Base-by-base conservation (phyloP, 2,113 vertebrate genomes). In the Himantopus leucocephalus region DNA sequence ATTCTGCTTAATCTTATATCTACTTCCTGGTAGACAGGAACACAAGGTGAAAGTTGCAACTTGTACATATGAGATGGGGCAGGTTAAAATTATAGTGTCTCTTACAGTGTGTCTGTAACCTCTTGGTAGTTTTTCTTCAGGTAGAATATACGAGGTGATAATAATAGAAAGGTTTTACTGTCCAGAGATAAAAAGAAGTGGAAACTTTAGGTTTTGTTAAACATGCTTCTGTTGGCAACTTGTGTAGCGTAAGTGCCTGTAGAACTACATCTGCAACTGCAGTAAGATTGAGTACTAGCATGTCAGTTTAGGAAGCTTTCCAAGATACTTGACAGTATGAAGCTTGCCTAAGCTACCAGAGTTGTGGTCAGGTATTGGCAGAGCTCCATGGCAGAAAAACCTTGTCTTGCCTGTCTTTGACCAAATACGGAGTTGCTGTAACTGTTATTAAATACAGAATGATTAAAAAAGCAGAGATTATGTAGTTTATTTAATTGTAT, bases 261-360 rank as follows among this genome's bases (percentile, higher is more conserved):
- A 68, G 84, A 72, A 66, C 14, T 82, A 2, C 12, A 66, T 89
- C 56, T 85, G 52, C 80, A 80, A 3, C 47, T 92, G 80, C 59
- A 91, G 35, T 56, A 59, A 87, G 74, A 41, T 12, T 75, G 82
- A 90, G 45, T 41, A 7, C 41, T 58, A 26, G 43, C 41, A 48
- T 92, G 79, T 93, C 94, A 96, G 35, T 45, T 89, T 53, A 92
- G 95, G 96, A 95, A 93, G 39, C 53, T 85, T 94, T 92, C 93
- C 94, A 96, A 79, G 79, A 48, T 90, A 64, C 9, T 60, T 62
- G 70, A 92, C 74, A 91, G 67, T 18, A 71, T 27, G 52, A 88
- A 81, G 73, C 60, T 92, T 90, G 71, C 90, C 74, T 92, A 86
- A 93, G 80, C 93, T 92, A 47, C 93, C 78, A 73, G 82, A 88